A percentile compares a stretch with the other conserved stretches of the same genome.
phyloP scores from a whole-genome alignment of 2,888 invertebrate genomes.

The Tyria jacobaeae region DNA sequence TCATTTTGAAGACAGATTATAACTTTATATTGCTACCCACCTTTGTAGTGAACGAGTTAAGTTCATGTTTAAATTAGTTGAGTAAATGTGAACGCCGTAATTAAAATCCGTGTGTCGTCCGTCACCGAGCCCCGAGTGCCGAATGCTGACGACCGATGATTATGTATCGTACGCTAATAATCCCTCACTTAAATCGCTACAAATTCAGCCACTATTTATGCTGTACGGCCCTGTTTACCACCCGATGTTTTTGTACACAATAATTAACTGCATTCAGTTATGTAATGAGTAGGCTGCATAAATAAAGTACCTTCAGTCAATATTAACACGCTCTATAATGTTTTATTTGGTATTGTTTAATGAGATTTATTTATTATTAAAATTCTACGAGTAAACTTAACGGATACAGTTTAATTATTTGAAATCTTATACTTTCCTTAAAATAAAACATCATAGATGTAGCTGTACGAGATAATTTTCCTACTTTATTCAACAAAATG shows the following conservation, averaged over 20 bases:
- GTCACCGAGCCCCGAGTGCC: conserved; percentile 53
- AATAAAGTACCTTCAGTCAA: conserved; percentile 20
- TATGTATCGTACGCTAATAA: conserved; percentile 55
- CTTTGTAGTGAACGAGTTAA: conserved; percentile 40
- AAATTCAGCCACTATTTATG: conserved; percentile 66
- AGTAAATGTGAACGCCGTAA: conserved; percentile 34
- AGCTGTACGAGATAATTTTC: too few relatives aligned
- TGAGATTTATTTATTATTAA: background rate
- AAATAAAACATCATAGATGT: too few relatives aligned
- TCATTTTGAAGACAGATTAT: conserved; percentile 29
- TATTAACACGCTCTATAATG: conserved; percentile 1
- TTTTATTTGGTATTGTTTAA: conserved; percentile 14
- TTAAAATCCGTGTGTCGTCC: conserved; percentile 37
- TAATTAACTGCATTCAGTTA: conserved; percentile 41
- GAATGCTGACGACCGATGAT: conserved; percentile 25
- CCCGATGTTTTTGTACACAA: conserved; percentile 33
- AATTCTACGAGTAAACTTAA: too few relatives aligned
- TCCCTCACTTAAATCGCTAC: conserved; percentile 64
- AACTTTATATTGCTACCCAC: conserved; percentile 28
- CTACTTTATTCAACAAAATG: too few relatives aligned
- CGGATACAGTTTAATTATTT: too few relatives aligned
- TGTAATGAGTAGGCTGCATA: conserved; percentile 26
- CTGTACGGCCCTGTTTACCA: conserved; percentile 38
- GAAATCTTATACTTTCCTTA: too few relatives aligned
- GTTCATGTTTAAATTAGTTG: conserved; percentile 41